These are phyloP conservation scores for Cecidostiba fungosa DNA, from an alignment of 2,888 invertebrate genomes.

Conservation along the genomic window DNA sequence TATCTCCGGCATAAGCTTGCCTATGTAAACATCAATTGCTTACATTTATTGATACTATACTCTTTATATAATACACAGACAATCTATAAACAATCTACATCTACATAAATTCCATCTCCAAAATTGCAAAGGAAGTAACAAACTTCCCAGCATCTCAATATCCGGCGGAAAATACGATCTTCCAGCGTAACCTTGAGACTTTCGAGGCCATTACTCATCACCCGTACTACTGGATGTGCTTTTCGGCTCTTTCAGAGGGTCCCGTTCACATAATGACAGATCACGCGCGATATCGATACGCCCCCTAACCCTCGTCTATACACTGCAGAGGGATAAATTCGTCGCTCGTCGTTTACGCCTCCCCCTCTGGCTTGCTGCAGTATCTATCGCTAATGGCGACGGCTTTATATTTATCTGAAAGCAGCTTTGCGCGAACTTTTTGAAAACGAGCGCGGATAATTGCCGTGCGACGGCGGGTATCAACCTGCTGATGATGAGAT, in stretches of 20 bases:
- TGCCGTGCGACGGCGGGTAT: background rate
- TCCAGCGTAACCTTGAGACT: background rate
- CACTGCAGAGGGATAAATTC: background rate
- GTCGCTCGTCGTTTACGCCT: conserved; percentile 11
- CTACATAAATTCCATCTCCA: background rate
- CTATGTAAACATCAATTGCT: no score
- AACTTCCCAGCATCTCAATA: background rate
- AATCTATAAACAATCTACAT: no score
- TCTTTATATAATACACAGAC: no score
- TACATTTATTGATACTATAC: no score
- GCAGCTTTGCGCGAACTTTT: conserved; percentile 19
- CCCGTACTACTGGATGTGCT: background rate
- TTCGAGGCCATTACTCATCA: conserved; percentile 4
- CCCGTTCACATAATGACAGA: background rate
- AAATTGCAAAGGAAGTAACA: background rate
- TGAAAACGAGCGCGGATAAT: conserved; percentile 12
- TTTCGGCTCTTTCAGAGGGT: background rate
- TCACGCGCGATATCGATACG: conserved; percentile 22
- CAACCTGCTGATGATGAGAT: background rate
- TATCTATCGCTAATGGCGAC: conserved; percentile 21
- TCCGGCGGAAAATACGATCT: conserved; percentile 7
- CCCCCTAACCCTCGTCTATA: background rate
- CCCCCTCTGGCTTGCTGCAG: background rate
- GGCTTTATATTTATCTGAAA: background rate
- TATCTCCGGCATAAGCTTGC: conserved; percentile 11